These are phyloP conservation scores for Cydia strobilella DNA, from an alignment of 1,140 invertebrate genomes.

Conservation along the genomic window DNA sequence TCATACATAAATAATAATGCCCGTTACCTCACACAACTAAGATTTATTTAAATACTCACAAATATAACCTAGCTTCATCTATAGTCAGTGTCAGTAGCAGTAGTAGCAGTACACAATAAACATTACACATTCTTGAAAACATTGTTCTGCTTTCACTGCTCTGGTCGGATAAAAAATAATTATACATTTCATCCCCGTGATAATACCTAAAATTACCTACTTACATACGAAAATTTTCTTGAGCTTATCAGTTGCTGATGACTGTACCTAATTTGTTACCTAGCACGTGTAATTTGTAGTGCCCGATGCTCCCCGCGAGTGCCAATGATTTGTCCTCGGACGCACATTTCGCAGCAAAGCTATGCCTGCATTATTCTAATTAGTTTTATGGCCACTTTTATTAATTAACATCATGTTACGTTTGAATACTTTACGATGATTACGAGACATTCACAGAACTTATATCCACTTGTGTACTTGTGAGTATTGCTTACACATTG, in stretches of 20 bases:
- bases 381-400: constrained; percentile 53
- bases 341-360: constrained; percentile 34
- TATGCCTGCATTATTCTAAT: constrained; percentile 63
- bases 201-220: too few species aligned
- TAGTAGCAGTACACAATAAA: too few species aligned
- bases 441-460: constrained; percentile 25
- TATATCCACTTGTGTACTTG: background rate
- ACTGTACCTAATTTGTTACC: constrained; percentile 52
- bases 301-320: constrained; percentile 7
- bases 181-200: too few species aligned
- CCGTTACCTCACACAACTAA: too few species aligned
- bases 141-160: too few species aligned
- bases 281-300: constrained; percentile 39
- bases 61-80: too few species aligned
- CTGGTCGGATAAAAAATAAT: too few species aligned
- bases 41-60: too few species aligned
- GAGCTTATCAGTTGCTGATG: background rate
- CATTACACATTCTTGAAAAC: too few species aligned
- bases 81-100: too few species aligned
- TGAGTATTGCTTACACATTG: too few species aligned
- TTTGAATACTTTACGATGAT: constrained; percentile 39
- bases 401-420: constrained; percentile 46
- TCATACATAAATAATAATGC: too few species aligned
- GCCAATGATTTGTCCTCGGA: constrained; percentile 21
- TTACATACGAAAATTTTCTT: background rate